Percentiles rank a stretch among this genome's conserved stretches.
Evolutionary conservation across 2,797 vertebrate species (phyloP).

Genomic region (Percopsis omiscomaycus): DNA sequence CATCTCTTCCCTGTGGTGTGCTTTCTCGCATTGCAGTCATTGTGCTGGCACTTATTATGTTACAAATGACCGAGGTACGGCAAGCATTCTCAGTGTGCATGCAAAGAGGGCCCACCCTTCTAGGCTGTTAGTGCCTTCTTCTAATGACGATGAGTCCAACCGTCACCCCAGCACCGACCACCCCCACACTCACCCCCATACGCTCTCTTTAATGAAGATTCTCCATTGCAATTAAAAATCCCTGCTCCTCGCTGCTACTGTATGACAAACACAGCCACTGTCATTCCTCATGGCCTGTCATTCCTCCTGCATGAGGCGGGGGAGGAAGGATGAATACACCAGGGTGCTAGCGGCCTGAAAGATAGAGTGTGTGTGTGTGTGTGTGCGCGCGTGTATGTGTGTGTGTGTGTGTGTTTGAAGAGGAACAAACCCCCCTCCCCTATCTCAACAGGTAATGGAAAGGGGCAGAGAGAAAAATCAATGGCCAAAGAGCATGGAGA

Average conservation of each 20-base stretch:
- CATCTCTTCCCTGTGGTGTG: slow-evolving; percentile 78
- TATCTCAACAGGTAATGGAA: slow-evolving; percentile 79
- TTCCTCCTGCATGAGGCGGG: slow-evolving; percentile 61
- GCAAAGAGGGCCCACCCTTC: slow-evolving; percentile 88
- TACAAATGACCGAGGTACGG: slow-evolving; percentile 99
- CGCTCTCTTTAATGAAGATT: slow-evolving; percentile 94
- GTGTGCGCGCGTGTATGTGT: slow-evolving; percentile 19
- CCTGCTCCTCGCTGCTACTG: slow-evolving; percentile 85
- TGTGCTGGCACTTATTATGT: slow-evolving; percentile 99
- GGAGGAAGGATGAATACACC: slow-evolving; percentile 75
- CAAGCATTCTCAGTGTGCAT: slow-evolving; percentile 94
- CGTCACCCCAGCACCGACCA: slow-evolving; percentile 80
- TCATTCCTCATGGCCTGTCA: slow-evolving; percentile 76
- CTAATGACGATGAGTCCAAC: slow-evolving; percentile 95
- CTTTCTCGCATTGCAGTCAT: slow-evolving; percentile 94
- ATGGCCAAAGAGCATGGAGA: slow-evolving; percentile 71
- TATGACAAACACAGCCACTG: slow-evolving; percentile 81
- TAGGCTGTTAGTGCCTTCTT: slow-evolving; percentile 77
- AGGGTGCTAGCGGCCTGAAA: slow-evolving; percentile 69
- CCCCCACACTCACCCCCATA: slow-evolving; percentile 67
- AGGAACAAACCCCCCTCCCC: slow-evolving; percentile 55
- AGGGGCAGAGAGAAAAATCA: slow-evolving; percentile 73
- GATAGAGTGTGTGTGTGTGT: slow-evolving; percentile 11
- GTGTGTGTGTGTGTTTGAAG: slow-evolving; percentile 51
- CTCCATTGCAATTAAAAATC: slow-evolving; percentile 97